phyloP scores from a whole-genome alignment of 1,140 invertebrate genomes.

The Dinoponera quadriceps region DNA sequence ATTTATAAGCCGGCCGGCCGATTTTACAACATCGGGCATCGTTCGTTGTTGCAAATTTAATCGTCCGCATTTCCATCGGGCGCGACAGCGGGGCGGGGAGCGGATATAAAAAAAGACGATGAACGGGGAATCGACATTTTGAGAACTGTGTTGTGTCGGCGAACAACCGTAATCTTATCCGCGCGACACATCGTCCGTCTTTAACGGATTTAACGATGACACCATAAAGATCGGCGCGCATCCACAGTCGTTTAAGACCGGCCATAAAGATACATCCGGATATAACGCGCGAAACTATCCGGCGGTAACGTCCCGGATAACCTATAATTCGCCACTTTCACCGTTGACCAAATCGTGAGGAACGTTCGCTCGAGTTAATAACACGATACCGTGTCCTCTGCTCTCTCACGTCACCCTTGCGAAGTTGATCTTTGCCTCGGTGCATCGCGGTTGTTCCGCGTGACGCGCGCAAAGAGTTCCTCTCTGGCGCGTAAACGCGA shows the following conservation, averaged over 20 bases:
- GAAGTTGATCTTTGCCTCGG: background rate
- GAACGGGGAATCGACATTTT: constrained; percentile 34
- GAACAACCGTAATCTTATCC: constrained; percentile 64
- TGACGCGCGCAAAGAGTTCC: background rate
- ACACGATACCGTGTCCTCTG: background rate
- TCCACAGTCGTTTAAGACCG: constrained; percentile 54
- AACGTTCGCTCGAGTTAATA: constrained; percentile 26
- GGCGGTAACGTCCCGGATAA: constrained; percentile 56
- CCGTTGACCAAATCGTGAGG: constrained; percentile 42
- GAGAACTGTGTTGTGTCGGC: background rate
- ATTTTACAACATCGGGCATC: background rate
- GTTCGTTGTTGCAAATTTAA: background rate
- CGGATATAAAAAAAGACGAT: background rate
- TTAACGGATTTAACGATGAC: constrained; percentile 70
- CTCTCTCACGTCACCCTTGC: background rate
- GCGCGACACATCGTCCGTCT: constrained; percentile 65
- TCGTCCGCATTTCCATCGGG: constrained; percentile 7
- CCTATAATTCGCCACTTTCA: constrained; percentile 40
- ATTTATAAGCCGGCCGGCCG: constrained; percentile 38
- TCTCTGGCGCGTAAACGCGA: background rate
- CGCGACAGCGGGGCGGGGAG: background rate
- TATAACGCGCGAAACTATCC: constrained; percentile 60
- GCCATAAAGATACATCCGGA: constrained; percentile 68
- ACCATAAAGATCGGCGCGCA: constrained; percentile 62
- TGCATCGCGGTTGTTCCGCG: background rate